These are phyloP conservation scores for Rhyzopertha dominica DNA, from an alignment of 1,140 invertebrate species.

Conservation along the genomic window DNA sequence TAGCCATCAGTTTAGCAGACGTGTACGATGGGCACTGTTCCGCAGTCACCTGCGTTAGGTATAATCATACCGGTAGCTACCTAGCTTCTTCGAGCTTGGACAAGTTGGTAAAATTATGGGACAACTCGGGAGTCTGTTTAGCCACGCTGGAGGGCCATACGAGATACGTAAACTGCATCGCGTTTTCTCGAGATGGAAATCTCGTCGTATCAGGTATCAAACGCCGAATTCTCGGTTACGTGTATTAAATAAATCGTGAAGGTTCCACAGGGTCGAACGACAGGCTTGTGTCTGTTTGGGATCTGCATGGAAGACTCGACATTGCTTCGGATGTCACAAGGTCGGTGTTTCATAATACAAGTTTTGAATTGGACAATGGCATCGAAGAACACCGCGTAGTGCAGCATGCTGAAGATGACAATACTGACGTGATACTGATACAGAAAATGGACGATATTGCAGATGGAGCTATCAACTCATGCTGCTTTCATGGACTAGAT, in stretches of 20 bases:
- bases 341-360: constrained; percentile 19
- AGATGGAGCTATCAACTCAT: constrained; percentile 54
- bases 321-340: constrained; percentile 48
- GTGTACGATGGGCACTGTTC: constrained; percentile 44
- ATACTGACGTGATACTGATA: constrained; percentile 46
- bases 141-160: constrained; percentile 55
- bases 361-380: constrained; percentile 9
- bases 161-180: constrained; percentile 68
- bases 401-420: constrained; percentile 43
- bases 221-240: constrained; percentile 1
- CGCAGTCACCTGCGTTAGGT: constrained; percentile 59
- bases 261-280: constrained; percentile 64
- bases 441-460: constrained; percentile 51
- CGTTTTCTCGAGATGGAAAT: constrained; percentile 60
- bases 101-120: constrained; percentile 67
- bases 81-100: constrained; percentile 64
- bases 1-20: constrained; percentile 26
- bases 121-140: constrained; percentile 45
- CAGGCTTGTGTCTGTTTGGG: constrained; percentile 63
- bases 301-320: constrained; percentile 49
- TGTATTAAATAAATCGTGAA: constrained; percentile 21
- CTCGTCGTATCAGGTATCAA: constrained; percentile 58
- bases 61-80: constrained; percentile 55
- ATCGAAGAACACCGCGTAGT: constrained; percentile 41
- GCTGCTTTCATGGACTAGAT: constrained; percentile 49